Base-by-base conservation (phyloP, 2,888 invertebrate species). In the Agrenia bidenticulata region DNA sequence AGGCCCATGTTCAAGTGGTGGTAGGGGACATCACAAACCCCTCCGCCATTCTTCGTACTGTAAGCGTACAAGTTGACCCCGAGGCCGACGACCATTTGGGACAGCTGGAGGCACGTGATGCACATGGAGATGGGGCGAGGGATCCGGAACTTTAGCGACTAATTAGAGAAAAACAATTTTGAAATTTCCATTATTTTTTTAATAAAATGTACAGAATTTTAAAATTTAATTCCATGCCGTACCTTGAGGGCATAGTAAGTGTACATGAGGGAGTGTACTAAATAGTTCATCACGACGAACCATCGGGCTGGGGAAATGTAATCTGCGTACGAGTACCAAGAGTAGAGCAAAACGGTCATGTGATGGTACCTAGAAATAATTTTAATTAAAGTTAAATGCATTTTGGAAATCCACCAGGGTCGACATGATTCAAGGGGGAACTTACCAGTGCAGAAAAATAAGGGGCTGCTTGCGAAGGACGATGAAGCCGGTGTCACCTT, bases 231-330 rank as follows among this genome's bases (percentile, higher is more conserved):
- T 76, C n/a, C n/a, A n/a, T n/a, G n/a, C n/a, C 5, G 45, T 45
- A 45, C 45, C 45, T 45, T 45, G 60, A 92, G 82, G 1, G 92
- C 92, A 82, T 89, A 94, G 53, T 70, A 70, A 0, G 63, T 58
- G 58, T 64, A 64, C 95, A 95, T 95, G 76, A 93, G 85, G 67
- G 88, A 87, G 81, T 93, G 93, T 62, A 95, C 93, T 79, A 89
- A 90, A 79, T 92, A 94, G 82, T 95, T 95, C 92, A 95, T 94
- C 63, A 92, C 91, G 78, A 94, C 90, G 82, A 93, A 95, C 94
- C 94, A 94, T 74, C 94, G 86, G 59, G 92, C 92, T 50, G 92
- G 90, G 11, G 92, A 88, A 63, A 92, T 91, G 82, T 90, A 91
- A 81, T 92, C 92, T 57, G 91, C 88, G 82, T 92, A 92, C 9